These are phyloP conservation scores for Oryctolagus cuniculus DNA, from an alignment of 2,113 vertebrate species.

Conservation along the genomic window DNA sequence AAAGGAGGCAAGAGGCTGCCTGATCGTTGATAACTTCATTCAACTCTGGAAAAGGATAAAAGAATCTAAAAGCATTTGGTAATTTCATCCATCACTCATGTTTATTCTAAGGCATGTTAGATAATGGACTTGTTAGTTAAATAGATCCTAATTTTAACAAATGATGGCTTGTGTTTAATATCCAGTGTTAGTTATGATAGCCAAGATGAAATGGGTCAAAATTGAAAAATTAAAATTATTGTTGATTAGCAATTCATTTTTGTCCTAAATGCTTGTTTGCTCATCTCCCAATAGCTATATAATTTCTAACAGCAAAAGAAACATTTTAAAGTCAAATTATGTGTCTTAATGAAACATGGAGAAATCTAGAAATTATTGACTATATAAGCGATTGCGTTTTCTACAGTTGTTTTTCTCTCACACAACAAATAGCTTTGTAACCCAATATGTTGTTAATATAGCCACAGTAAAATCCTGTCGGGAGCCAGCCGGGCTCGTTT, in stretches of 20 bases:
- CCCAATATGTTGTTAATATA: constrained; percentile 56
- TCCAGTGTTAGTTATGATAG: neutral
- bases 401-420: constrained; percentile 62
- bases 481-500: constrained; percentile 36
- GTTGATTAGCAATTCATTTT: neutral
- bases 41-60: constrained; percentile 36
- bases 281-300: neutral
- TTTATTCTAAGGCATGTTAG: neutral
- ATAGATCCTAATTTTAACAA: constrained; percentile 24
- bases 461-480: constrained; percentile 5
- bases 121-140: neutral
- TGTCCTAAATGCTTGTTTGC: neutral
- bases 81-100: neutral
- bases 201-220: neutral
- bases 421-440: constrained; percentile 68
- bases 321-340: neutral
- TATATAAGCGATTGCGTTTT: neutral
- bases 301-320: neutral
- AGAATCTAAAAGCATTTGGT: constrained; percentile 26
- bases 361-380: constrained; percentile 33
- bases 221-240: constrained; percentile 24
- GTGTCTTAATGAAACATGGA: neutral
- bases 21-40: constrained; percentile 17
- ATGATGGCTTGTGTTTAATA: constrained; percentile 8
- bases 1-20: neutral